Base-by-base conservation (phyloP, 2,888 invertebrate genomes). In the Galerucella pusilla region DNA sequence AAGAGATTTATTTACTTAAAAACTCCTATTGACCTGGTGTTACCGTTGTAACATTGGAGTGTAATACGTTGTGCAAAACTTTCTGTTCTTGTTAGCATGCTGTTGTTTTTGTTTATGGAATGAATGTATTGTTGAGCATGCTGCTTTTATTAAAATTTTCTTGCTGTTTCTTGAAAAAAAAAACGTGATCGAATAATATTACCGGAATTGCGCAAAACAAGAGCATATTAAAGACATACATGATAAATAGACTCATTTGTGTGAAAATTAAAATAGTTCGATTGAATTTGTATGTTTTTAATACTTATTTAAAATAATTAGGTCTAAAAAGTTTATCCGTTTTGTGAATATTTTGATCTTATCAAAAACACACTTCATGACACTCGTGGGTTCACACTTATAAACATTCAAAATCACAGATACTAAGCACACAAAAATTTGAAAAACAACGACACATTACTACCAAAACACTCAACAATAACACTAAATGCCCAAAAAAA, bases 21-120 rank as follows among this genome's bases (percentile, higher is more conserved):
- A 75, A 73, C 70, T 71, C 49, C 72, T 69, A 71, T 75, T 52
- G 76, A 11, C 20, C 28, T 49, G 42, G 76, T 73, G 78, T 78
- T 71, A 73, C 73, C 60, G 67, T 76, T 73, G 73, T 77, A 60
- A 75, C 72, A 28, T 78, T 74, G 61, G 64, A 72, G 73, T 73
- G n/a, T n/a, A n/a, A n/a, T 73, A 64, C 74, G 77, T n/a, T 4
- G 14, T 57, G 7, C 4, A n/a, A n/a, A n/a, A 9, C 1, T 57
- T 0, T 52, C 1, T 57, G 9, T 20, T 9, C n/a, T 6, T n/a
- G 6, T 46, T 46, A 2, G 54, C 54, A 57, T 77, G 78, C 80
- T 79, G 80, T 80, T 79, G 6, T 35, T 77, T 73, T 76, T 77
- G 74, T 77, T 35, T 35, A 6, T 35, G 64, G 70, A 63, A 65